Base-by-base conservation (phyloP, 2,797 vertebrate genomes). In the Scyliorhinus canicula region DNA sequence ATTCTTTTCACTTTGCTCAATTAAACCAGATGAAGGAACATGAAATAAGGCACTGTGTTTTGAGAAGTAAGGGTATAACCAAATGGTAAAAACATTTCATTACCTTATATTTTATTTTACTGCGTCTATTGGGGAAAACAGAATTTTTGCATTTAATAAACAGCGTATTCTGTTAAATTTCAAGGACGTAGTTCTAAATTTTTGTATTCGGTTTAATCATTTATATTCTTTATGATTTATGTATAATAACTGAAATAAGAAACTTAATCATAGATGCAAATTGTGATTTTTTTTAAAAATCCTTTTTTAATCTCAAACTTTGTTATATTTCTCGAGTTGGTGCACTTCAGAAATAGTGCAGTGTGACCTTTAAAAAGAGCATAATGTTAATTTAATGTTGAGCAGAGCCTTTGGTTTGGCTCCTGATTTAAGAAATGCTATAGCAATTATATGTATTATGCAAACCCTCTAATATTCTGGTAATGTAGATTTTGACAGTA, bases 31-130 rank as follows among this genome's bases (percentile, higher is more conserved):
- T 74, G 44, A 50, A 94, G 50, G 26, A 52, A 71, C 67, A 24
- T 52, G 44, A 71, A 67, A 69, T 93, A 65, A 50, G 71, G 5
- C 31, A 31, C 7, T 67, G 65, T 71, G 93, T 52, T 71, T 52
- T 93, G 26, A 50, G 40, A 93, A 93, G 44, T 93, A 7, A 94
- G 28, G 50, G 16, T 55, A n/a, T 71, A 55, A 74, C 31, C 12
- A 71, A 90, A 90, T 55, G 35, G 86, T n/a, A 90, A 57, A 57
- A n/a, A 90, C 50, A 93, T 74, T 63, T 94, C 44, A 94, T 2
- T 35, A 50, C 26, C 67, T 47, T 28, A 71, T 94, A 12, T 74
- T 94, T 94, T 35, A 71, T 31, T 52, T 71, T 47, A 52, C 67
- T 94, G 65, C n/a, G n/a, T n/a, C n/a, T n/a, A n/a, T 52, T 94